phyloP scores from a whole-genome alignment of 2,888 invertebrate species.

The Cenopis cana region DNA sequence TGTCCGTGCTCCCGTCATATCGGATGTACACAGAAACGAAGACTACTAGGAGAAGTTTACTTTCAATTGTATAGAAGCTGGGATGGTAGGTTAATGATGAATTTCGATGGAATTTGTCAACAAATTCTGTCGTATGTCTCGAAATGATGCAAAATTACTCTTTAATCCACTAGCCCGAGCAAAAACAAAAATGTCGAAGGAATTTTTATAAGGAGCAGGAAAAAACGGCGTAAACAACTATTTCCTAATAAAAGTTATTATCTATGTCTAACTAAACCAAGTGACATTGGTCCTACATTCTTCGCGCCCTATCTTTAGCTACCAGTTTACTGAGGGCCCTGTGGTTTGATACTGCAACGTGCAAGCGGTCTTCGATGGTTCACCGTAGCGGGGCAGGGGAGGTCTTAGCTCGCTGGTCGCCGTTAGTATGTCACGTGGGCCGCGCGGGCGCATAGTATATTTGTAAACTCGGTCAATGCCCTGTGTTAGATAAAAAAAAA shows the following conservation, averaged over 20 bases:
- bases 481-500: conserved; percentile 83
- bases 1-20: too few species aligned
- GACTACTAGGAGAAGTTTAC: too few species aligned
- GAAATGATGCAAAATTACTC: too few species aligned
- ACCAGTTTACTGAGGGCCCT: conserved; percentile 54
- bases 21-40: too few species aligned
- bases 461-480: conserved; percentile 84
- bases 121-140: too few species aligned
- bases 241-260: conserved; percentile 61
- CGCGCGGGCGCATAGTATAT: conserved; percentile 79
- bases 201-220: conserved; percentile 21
- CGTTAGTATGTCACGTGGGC: conserved; percentile 81
- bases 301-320: conserved; percentile 61
- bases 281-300: conserved; percentile 82
- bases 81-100: too few species aligned
- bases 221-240: conserved; percentile 46
- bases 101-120: too few species aligned
- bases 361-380: conserved; percentile 36
- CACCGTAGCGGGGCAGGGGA: conserved; percentile 44
- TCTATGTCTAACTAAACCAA: conserved; percentile 64
- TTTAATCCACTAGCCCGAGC: not conserved
- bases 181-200: not conserved
- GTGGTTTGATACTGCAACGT: conserved; percentile 10
- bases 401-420: conserved; percentile 58
- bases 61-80: too few species aligned